Percentiles rank a stretch among this genome's conserved stretches.
Conservation (phyloP, 2,888 invertebrate genomes). For the Athrips mouffetella region DNA sequence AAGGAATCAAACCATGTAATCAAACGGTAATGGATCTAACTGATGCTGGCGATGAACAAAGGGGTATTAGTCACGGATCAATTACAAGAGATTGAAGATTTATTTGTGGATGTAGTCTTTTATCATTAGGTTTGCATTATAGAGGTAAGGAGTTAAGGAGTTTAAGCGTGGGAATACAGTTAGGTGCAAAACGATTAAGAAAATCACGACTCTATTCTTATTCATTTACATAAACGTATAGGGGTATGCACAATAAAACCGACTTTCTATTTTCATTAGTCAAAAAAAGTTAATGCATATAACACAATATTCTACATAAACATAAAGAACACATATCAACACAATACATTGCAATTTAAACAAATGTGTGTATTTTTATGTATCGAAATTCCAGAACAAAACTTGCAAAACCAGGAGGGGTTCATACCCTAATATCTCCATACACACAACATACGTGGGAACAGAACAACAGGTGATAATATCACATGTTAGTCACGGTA, state of each 20-base stretch:
- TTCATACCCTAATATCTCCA: not conserved
- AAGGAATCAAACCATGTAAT: not conserved
- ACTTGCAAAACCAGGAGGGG: not conserved
- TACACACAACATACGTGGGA: conserved; percentile 42
- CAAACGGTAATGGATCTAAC: not conserved
- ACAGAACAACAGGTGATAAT: conserved; percentile 67
- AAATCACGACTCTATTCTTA: too few species aligned
- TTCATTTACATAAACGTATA: too few species aligned
- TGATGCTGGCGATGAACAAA: not conserved
- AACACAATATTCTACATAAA: too few species aligned
- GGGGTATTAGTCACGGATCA: too few species aligned
- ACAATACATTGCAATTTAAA: not conserved
- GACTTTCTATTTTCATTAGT: too few species aligned
- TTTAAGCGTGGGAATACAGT: too few species aligned
- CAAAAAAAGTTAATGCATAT: too few species aligned
- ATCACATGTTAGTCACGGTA: conserved; percentile 62
- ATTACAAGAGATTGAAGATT: too few species aligned
- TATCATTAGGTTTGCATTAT: not conserved
- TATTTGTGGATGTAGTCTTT: too few species aligned
- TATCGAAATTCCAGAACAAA: not conserved
- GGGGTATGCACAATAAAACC: too few species aligned
- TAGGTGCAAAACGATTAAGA: too few species aligned
- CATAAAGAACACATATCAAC: not conserved
- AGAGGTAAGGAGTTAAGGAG: too few species aligned
- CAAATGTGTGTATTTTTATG: not conserved